phyloP scores from a whole-genome alignment of 2,113 vertebrate genomes.

The Salvator merianae region DNA sequence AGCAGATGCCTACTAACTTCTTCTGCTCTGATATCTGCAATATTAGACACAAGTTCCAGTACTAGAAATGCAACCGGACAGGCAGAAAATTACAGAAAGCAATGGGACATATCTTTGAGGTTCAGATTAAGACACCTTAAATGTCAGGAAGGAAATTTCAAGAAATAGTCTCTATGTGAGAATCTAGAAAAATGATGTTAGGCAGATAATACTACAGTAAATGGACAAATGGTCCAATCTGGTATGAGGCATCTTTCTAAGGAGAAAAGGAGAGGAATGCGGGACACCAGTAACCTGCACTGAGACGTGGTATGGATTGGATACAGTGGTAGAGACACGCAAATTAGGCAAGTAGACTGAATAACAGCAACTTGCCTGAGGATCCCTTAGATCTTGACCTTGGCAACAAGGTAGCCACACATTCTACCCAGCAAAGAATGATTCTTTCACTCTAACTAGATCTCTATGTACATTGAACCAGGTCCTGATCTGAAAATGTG shows the following conservation, averaged over 20 bases:
- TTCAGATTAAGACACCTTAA: neutral
- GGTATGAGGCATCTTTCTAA: neutral
- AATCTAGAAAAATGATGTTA: neutral
- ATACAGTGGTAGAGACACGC: neutral
- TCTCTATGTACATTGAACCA: too few species aligned
- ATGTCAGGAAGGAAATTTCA: neutral
- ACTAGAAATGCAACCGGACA: neutral
- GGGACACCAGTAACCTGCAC: neutral
- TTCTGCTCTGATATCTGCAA: neutral
- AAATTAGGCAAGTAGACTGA: neutral
- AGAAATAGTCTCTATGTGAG: too few species aligned
- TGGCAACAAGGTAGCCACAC: too few species aligned
- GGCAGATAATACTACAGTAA: neutral
- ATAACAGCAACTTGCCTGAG: neutral
- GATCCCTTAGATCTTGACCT: too few species aligned
- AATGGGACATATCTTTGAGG: neutral
- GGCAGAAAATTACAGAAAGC: neutral
- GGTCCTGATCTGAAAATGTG: too few species aligned
- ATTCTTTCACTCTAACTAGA: too few species aligned
- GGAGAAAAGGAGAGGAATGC: neutral
- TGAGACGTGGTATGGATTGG: neutral
- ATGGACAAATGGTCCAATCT: neutral
- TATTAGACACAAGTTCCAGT: neutral
- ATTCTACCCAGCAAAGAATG: too few species aligned
- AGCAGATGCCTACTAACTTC: neutral